A percentile compares a stretch with the other conserved stretches of the same genome.
Evolutionary conservation across 2,113 vertebrate genomes (phyloP).

Genomic region (Hystrix cristata): DNA sequence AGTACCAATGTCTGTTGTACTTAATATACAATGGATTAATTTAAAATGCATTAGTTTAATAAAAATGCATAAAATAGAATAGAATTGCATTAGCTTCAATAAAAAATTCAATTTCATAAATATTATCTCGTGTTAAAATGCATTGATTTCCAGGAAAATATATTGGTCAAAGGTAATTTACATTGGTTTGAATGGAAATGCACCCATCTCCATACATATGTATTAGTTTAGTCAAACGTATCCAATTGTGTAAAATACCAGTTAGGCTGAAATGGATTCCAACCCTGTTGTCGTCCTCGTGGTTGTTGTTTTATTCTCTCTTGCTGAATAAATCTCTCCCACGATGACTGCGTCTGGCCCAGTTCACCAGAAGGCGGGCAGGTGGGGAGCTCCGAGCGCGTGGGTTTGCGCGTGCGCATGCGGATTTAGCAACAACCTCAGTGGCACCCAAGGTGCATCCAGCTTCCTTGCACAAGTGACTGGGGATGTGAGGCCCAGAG

Average conservation of each 20-base stretch:
- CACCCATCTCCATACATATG: constrained; percentile 83
- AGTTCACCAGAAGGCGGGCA: not conserved
- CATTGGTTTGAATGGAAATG: constrained; percentile 86
- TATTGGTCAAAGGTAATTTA: constrained; percentile 90
- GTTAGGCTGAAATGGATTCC: constrained; percentile 64
- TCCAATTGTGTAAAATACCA: constrained; percentile 51
- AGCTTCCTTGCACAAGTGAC: not conserved
- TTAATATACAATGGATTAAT: constrained; percentile 92
- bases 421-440: not conserved
- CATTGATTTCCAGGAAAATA: constrained; percentile 90
- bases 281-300: not conserved
- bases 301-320: not conserved
- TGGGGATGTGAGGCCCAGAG: not conserved
- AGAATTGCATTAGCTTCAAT: constrained; percentile 90
- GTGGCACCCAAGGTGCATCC: not conserved
- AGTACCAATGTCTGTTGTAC: constrained; percentile 88
- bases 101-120: constrained; percentile 92
- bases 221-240: constrained; percentile 87
- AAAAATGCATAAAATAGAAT: constrained; percentile 91
- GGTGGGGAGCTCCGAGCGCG: not conserved
- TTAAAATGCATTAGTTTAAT: constrained; percentile 93
- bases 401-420: not conserved
- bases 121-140: constrained; percentile 91
- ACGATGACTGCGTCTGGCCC: not conserved
- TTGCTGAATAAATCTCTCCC: not conserved